A percentile compares a stretch with the other conserved stretches of the same genome.
phyloP scores from a whole-genome alignment of 2,113 vertebrate genomes.

The Leptobrachium ailaonicum region DNA sequence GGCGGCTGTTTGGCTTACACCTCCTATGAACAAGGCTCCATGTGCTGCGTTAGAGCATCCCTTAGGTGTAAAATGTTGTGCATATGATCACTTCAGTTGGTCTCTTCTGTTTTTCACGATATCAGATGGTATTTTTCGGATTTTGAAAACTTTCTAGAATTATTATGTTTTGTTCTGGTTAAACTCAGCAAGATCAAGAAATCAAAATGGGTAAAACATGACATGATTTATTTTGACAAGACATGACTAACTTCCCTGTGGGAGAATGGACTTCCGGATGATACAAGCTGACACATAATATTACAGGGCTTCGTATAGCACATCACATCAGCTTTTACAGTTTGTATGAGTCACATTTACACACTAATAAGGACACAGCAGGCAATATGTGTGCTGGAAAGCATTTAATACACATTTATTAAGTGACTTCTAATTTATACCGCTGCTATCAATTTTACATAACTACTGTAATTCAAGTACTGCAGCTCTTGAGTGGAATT shows the following conservation, averaged over 20 bases:
- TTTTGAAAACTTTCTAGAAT: not conserved
- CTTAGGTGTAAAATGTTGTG: too few relatives aligned
- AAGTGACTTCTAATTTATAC: too few relatives aligned
- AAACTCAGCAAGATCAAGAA: slow-evolving; percentile 29
- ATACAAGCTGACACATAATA: slow-evolving; percentile 48
- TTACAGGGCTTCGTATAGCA: slow-evolving; percentile 45
- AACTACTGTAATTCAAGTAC: too few relatives aligned
- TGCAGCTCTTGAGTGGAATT: too few relatives aligned
- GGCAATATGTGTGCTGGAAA: not conserved
- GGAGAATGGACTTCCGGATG: slow-evolving; percentile 46
- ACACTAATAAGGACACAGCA: slow-evolving; percentile 30
- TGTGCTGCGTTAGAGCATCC: too few relatives aligned
- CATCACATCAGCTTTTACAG: slow-evolving; percentile 45
- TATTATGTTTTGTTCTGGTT: not conserved
- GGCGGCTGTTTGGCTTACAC: too few relatives aligned
- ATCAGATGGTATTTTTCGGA: too few relatives aligned
- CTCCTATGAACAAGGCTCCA: too few relatives aligned
- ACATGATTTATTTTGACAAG: slow-evolving; percentile 44
- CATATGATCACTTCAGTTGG: too few relatives aligned
- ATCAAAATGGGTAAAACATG: slow-evolving; percentile 34
- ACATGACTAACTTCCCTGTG: slow-evolving; percentile 42
- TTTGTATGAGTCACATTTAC: slow-evolving; percentile 36
- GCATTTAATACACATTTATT: not conserved
- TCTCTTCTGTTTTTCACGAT: too few relatives aligned
- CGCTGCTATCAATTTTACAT: too few relatives aligned